phyloP scores from a whole-genome alignment of 1,140 invertebrate species.

The Holotrichia oblita region DNA sequence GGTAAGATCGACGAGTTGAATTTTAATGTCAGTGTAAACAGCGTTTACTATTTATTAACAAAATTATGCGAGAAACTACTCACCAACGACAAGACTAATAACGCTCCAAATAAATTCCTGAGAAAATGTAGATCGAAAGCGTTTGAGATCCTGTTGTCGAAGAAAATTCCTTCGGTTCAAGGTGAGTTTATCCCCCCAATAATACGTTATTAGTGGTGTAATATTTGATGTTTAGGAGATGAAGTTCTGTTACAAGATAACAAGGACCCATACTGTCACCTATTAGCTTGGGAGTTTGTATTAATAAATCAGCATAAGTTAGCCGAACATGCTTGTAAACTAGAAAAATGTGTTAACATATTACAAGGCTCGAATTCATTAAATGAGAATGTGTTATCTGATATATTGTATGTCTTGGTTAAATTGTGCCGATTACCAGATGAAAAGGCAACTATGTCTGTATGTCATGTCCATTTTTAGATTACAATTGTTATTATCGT shows the following conservation, averaged over 20 bases:
- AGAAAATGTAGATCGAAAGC: constrained; percentile 47
- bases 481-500: neutral
- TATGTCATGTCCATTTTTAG: constrained; percentile 7
- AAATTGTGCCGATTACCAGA: constrained; percentile 49
- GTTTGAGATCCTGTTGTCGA: constrained; percentile 51
- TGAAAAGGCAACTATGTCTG: neutral
- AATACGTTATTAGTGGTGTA: constrained; percentile 10
- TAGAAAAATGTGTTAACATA: constrained; percentile 47
- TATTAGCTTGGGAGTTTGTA: constrained; percentile 55
- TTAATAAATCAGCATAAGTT: constrained; percentile 51
- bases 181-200: constrained; percentile 39
- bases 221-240: constrained; percentile 47
- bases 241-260: constrained; percentile 48
- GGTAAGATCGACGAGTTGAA: neutral
- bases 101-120: constrained; percentile 33
- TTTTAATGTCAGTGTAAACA: constrained; percentile 44
- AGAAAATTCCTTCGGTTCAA: constrained; percentile 44
- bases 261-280: constrained; percentile 51
- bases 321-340: constrained; percentile 49
- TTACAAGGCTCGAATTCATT: constrained; percentile 46
- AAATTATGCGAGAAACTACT: constrained; percentile 53
- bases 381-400: constrained; percentile 45
- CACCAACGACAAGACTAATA: constrained; percentile 29
- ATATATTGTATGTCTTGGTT: constrained; percentile 52
- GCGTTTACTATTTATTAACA: constrained; percentile 53